Evolutionary conservation across 2,797 vertebrate genomes (phyloP).

Genomic region (Onychomys leucogaster): DNA sequence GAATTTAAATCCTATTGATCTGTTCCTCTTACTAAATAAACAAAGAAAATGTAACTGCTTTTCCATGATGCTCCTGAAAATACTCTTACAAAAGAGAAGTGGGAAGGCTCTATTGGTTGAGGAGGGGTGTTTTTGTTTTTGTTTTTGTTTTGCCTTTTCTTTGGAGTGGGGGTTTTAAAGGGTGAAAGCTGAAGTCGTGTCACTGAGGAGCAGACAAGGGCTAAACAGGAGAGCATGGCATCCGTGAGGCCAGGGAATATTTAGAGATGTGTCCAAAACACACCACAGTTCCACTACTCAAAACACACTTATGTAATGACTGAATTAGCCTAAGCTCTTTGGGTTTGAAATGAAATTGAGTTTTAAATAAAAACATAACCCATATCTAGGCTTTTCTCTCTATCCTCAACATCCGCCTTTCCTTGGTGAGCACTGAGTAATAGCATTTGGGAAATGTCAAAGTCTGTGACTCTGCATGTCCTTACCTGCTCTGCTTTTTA

Average conservation of each 20-base stretch:
- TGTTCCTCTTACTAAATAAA: too few relatives aligned
- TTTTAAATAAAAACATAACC: background rate
- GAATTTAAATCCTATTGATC: background rate
- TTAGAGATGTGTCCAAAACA: background rate
- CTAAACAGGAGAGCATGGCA: too few relatives aligned
- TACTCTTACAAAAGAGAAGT: background rate
- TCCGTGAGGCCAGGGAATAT: background rate
- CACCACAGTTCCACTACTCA: background rate
- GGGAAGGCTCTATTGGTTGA: background rate
- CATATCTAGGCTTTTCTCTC: background rate
- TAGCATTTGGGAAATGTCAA: background rate
- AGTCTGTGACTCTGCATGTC: too few relatives aligned
- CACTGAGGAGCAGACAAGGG: background rate
- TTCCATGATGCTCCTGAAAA: background rate
- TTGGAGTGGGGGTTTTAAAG: background rate
- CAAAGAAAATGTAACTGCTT: too few relatives aligned
- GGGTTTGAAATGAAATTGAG: background rate
- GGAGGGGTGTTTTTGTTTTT: background rate
- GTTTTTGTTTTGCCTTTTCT: background rate
- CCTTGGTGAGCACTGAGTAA: background rate
- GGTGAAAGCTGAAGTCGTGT: too few relatives aligned
- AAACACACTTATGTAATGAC: background rate
- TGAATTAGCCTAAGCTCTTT: background rate
- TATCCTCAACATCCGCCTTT: too few relatives aligned
- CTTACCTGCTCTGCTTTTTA: too few relatives aligned